Evolutionary conservation across 92 coral and sea anemone genomes (phyloP).

Genomic region (Anthopleura xanthogrammica): DNA sequence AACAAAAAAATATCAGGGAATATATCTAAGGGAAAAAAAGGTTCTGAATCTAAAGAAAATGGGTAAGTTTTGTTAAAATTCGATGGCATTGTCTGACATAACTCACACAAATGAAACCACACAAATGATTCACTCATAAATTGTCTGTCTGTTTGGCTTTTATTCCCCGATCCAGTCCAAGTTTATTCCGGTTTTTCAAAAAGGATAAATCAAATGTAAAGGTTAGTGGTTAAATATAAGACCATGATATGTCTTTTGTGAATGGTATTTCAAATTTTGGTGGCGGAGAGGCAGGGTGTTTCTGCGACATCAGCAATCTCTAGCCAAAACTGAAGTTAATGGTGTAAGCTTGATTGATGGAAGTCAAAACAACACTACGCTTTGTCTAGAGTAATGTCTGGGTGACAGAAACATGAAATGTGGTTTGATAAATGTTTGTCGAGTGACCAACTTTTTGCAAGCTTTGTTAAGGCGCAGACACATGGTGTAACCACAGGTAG

Average conservation of each 20-base stretch:
- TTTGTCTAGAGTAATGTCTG: too few relatives aligned
- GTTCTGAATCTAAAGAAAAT: not conserved
- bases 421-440: too few relatives aligned
- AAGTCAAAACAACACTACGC: too few relatives aligned
- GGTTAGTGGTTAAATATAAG: constrained; percentile 1
- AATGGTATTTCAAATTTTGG: too few relatives aligned
- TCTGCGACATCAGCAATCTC: too few relatives aligned
- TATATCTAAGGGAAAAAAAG: not conserved
- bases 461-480: too few relatives aligned
- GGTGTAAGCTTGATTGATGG: too few relatives aligned
- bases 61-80: not conserved
- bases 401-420: too few relatives aligned
- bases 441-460: too few relatives aligned
- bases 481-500: too few relatives aligned
- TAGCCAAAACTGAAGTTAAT: too few relatives aligned
- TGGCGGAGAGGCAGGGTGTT: too few relatives aligned
- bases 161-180: not conserved
- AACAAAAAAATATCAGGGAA: constrained; percentile 21
- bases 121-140: not conserved
- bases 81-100: not conserved
- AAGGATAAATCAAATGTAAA: constrained; percentile 10
- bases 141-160: not conserved
- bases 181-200: constrained; percentile 30
- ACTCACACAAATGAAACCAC: not conserved
- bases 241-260: not conserved